A percentile compares a stretch with the other conserved stretches of the same genome.
These are phyloP conservation scores for Lophotriccus pileatus DNA, from an alignment of 2,797 vertebrate species.

Conservation along the genomic window DNA sequence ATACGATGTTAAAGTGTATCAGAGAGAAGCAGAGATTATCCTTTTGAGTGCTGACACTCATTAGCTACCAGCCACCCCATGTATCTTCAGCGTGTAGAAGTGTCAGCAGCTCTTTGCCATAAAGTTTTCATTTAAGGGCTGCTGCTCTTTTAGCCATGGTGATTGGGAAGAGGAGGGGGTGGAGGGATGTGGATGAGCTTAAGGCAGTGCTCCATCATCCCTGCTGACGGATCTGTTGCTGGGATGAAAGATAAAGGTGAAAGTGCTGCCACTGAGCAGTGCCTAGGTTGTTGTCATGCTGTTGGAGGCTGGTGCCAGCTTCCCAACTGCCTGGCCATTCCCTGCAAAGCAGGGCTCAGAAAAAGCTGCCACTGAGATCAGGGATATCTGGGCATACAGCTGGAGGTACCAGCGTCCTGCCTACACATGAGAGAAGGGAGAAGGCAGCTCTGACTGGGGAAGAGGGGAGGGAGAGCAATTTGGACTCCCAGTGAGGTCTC, in stretches of 20 bases:
- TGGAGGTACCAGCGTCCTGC: not conserved
- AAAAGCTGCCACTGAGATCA: not conserved
- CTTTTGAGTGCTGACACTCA: slow-evolving; percentile 75
- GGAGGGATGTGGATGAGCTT: not conserved
- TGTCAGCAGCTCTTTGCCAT: slow-evolving; percentile 58
- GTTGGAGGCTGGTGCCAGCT: not conserved
- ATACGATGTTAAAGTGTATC: slow-evolving; percentile 80
- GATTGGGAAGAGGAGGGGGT: not conserved
- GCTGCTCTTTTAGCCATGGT: not conserved
- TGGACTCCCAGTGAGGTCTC: not conserved
- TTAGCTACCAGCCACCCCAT: slow-evolving; percentile 74
- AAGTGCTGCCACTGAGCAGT: not conserved
- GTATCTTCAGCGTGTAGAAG: slow-evolving; percentile 75
- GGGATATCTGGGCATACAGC: not conserved
- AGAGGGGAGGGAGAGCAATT: not conserved
- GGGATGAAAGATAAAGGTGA: not conserved
- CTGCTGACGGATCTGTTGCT: not conserved
- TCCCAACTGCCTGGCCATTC: fast-evolving
- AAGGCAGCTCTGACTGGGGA: not conserved
- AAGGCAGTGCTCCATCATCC: not conserved
- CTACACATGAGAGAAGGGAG: not conserved
- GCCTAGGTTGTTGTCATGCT: fast-evolving
- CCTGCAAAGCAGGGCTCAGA: not conserved
- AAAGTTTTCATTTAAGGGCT: slow-evolving; percentile 67
- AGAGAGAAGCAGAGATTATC: slow-evolving; percentile 77